Percentiles rank a stretch among this genome's conserved stretches.
These are phyloP conservation scores for Myopa testacea DNA, from an alignment of 2,888 invertebrate genomes.

Conservation along the genomic window DNA sequence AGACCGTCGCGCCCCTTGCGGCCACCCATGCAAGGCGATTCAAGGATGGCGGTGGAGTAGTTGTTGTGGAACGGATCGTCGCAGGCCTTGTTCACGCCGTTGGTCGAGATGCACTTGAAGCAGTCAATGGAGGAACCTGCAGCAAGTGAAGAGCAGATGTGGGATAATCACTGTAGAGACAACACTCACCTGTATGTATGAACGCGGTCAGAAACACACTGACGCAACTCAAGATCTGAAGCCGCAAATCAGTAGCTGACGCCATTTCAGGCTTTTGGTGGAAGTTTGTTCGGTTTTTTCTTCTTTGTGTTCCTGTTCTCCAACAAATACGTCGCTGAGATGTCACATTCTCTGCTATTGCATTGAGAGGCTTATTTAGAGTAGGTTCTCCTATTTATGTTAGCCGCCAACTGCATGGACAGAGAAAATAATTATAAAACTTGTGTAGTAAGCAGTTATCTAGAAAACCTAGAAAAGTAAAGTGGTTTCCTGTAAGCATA, in stretches of 20 bases:
- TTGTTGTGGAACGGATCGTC: slow-evolving; percentile 98
- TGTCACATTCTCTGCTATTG: background rate
- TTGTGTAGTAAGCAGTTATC: no score
- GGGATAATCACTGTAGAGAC: background rate
- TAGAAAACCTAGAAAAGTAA: no score
- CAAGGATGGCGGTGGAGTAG: slow-evolving; percentile 83
- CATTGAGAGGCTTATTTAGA: no score
- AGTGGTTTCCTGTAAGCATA: no score
- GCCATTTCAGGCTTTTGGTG: slow-evolving; percentile 14
- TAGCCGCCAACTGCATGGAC: no score
- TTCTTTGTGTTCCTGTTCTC: background rate
- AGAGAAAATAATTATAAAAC: no score
- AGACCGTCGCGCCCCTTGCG: slow-evolving; percentile 91
- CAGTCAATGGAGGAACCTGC: slow-evolving; percentile 85
- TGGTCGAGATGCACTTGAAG: slow-evolving; percentile 95
- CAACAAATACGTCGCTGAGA: background rate
- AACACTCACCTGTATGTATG: slow-evolving; percentile 28
- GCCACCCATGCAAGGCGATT: slow-evolving; percentile 94
- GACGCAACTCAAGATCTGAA: slow-evolving; percentile 25
- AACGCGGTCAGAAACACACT: slow-evolving; percentile 31
- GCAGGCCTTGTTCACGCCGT: slow-evolving; percentile 85
- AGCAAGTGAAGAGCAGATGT: background rate
- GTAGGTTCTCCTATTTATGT: no score
- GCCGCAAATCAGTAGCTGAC: slow-evolving; percentile 19
- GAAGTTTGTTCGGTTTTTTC: background rate